Percentiles rank a stretch among this genome's conserved stretches.
These are phyloP conservation scores for Leptothorax acervorum DNA, from an alignment of 2,888 invertebrate species.

Conservation along the genomic window DNA sequence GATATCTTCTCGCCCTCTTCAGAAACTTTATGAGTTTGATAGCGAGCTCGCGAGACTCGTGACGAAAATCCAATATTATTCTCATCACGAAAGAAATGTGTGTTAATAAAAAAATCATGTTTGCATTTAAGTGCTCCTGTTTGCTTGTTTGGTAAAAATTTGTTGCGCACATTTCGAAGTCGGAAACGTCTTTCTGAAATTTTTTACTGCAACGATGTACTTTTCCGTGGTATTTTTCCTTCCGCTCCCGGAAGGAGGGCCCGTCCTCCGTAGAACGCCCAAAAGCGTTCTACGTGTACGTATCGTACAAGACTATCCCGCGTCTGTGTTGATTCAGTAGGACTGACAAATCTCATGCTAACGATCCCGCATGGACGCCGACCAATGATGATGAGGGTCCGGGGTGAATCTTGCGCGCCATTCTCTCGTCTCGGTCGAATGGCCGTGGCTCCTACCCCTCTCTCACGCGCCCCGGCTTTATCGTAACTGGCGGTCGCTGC, in stretches of 20 bases:
- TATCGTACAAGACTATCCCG: neutral
- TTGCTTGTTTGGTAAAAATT: neutral
- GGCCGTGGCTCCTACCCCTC: slow-evolving; percentile 72
- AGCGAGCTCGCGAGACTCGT: neutral
- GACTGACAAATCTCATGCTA: slow-evolving; percentile 60
- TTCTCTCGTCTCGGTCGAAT: slow-evolving; percentile 76
- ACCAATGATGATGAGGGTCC: slow-evolving; percentile 77
- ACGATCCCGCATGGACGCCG: slow-evolving; percentile 63
- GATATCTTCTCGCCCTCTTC: neutral
- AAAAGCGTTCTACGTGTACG: slow-evolving; percentile 15
- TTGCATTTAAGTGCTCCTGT: neutral
- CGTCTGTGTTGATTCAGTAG: slow-evolving; percentile 57
- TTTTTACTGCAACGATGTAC: neutral
- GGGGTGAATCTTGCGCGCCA: slow-evolving; percentile 76
- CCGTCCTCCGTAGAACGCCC: slow-evolving; percentile 61
- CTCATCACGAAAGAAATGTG: neutral
- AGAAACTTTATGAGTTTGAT: neutral
- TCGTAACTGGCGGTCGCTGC: slow-evolving; percentile 68
- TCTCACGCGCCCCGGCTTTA: slow-evolving; percentile 63
- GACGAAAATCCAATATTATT: neutral
- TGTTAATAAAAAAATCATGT: neutral
- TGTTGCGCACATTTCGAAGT: neutral
- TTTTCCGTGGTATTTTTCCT: neutral
- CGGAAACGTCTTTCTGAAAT: neutral
- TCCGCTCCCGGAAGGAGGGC: slow-evolving; percentile 20